phyloP scores from a whole-genome alignment of 2,888 invertebrate genomes.

The Lithophane socia region DNA sequence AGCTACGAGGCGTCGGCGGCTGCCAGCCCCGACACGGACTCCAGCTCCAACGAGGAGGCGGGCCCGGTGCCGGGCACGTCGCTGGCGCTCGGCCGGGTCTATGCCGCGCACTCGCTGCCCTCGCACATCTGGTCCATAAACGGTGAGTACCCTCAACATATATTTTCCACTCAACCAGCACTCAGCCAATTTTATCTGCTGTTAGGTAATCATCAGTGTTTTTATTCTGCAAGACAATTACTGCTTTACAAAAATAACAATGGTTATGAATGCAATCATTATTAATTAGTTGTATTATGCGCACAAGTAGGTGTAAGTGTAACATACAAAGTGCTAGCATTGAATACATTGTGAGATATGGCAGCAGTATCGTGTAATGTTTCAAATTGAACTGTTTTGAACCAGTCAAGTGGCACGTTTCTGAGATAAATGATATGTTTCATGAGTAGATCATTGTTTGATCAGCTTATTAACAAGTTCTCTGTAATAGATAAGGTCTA shows the following conservation, averaged over 20 bases:
- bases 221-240: conserved; percentile 24
- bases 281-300: conserved; percentile 19
- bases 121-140: conserved; percentile 98
- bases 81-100: conserved; percentile 94
- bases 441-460: conserved; percentile 51
- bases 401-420: conserved; percentile 30
- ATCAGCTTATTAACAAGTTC: conserved; percentile 48
- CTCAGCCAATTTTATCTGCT: conserved; percentile 31
- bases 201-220: conserved; percentile 48
- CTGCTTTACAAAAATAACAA: conserved; percentile 29
- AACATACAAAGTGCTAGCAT: conserved; percentile 7
- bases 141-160: conserved; percentile 90
- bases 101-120: conserved; percentile 96
- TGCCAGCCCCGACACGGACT: conserved; percentile 92
- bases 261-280: not conserved
- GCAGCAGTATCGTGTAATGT: conserved; percentile 8
- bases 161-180: conserved; percentile 2
- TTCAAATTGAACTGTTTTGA: conserved; percentile 40
- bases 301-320: conserved; percentile 12
- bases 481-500: conserved; percentile 56
- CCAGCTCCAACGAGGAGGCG: conserved; percentile 93
- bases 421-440: conserved; percentile 51
- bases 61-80: conserved; percentile 83
- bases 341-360: conserved; percentile 18
- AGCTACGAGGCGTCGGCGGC: conserved; percentile 92